Evolutionary conservation across 2,888 invertebrate genomes (phyloP).

Genomic region (Rugalucina vietnamica): DNA sequence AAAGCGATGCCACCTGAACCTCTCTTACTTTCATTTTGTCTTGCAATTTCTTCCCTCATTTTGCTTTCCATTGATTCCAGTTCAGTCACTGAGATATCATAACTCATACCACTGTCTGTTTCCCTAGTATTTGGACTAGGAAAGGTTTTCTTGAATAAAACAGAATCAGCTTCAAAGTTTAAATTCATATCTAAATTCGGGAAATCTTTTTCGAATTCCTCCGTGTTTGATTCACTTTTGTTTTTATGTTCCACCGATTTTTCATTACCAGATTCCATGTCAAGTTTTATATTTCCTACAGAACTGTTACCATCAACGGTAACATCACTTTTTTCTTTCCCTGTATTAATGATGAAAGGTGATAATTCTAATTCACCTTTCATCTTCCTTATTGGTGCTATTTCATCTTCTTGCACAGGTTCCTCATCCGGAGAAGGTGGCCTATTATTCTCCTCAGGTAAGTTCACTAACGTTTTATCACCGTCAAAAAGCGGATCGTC

Average conservation of each 20-base stretch:
- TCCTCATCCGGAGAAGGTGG: slow-evolving; percentile 55
- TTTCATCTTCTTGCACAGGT: slow-evolving; percentile 66
- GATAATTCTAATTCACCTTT: slow-evolving; percentile 30
- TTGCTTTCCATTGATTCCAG: slow-evolving; percentile 65
- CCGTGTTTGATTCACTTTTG: slow-evolving; percentile 45
- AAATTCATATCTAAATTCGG: slow-evolving; percentile 61
- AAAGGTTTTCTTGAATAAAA: slow-evolving; percentile 63
- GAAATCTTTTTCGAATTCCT: slow-evolving; percentile 52
- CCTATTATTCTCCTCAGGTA: not conserved
- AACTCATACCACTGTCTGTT: slow-evolving; percentile 62
- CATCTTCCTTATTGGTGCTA: slow-evolving; percentile 62
- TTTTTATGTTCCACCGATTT: not conserved
- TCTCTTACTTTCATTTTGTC: slow-evolving; percentile 38
- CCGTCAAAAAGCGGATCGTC: slow-evolving; percentile 60
- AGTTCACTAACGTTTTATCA: slow-evolving; percentile 50
- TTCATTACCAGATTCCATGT: not conserved
- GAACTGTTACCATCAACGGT: not conserved
- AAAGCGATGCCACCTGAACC: slow-evolving; percentile 70
- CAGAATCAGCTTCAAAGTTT: slow-evolving; percentile 60
- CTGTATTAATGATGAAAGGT: not conserved
- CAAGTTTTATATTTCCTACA: not conserved
- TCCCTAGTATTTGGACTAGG: slow-evolving; percentile 69
- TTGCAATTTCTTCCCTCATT: slow-evolving; percentile 46
- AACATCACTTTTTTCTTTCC: not conserved
- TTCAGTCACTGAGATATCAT: slow-evolving; percentile 72